phyloP scores from a whole-genome alignment of 2,797 vertebrate genomes.

The Ibycter americanus region DNA sequence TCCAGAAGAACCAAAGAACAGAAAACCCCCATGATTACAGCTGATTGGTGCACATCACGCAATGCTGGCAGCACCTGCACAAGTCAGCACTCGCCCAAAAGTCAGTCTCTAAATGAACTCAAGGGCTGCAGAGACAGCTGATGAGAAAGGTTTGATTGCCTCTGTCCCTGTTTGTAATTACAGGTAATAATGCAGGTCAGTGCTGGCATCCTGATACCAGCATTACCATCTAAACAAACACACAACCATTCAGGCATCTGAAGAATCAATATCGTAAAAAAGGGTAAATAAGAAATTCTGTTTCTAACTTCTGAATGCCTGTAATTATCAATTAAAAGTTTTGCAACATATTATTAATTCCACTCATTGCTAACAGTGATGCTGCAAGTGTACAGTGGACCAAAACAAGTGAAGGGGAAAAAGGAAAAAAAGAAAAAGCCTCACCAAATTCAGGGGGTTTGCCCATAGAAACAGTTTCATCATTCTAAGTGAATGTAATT shows the following conservation, averaged over 20 bases:
- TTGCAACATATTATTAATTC: not conserved
- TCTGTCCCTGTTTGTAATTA: not conserved
- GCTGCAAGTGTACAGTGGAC: not conserved
- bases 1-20: not conserved
- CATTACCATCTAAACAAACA: not conserved
- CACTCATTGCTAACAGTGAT: not conserved
- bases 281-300: not conserved
- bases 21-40: not conserved
- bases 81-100: not conserved
- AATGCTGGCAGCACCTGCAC: not conserved
- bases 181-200: not conserved
- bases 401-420: not conserved
- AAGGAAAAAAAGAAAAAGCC: not conserved
- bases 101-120: not conserved
- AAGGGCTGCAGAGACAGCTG: not conserved
- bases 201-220: not conserved
- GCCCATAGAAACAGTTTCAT: not conserved
- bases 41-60: not conserved
- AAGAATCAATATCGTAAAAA: not conserved
- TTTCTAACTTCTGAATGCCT: not conserved
- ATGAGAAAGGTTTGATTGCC: not conserved
- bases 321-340: not conserved
- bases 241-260: not conserved
- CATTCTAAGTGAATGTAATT: not conserved
- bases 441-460: not conserved